Evolutionary conservation across 2,797 vertebrate genomes (phyloP).

Genomic region (Salarias fasciatus): DNA sequence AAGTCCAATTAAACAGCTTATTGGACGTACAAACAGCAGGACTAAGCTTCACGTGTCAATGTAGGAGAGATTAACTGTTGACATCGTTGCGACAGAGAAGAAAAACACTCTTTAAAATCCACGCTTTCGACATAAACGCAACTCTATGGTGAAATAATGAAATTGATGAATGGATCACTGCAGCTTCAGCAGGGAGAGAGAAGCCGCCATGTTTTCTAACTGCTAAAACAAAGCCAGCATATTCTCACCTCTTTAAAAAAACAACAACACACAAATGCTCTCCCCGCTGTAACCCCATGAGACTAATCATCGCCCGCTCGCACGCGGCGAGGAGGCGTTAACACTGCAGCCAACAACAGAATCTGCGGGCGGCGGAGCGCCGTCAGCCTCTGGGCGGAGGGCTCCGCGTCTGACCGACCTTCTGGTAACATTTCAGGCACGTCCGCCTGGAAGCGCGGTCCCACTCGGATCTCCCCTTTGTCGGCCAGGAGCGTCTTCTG

Average conservation of each 20-base stretch:
- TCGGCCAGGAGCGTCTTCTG: slow-evolving; percentile 96
- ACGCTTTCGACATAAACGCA: no score
- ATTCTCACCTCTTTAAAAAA: not conserved
- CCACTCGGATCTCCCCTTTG: slow-evolving; percentile 97
- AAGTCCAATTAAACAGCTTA: no score
- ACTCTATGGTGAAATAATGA: no score
- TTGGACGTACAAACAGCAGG: no score
- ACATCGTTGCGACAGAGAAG: no score
- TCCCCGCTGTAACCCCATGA: not conserved
- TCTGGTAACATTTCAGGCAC: slow-evolving; percentile 96
- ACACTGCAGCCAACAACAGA: not conserved
- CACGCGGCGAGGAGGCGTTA: not conserved
- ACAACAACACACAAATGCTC: not conserved
- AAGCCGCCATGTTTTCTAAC: not conserved
- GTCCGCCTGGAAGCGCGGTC: slow-evolving; percentile 96
- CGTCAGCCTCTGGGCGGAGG: no score
- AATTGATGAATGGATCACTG: not conserved
- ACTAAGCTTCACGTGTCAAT: no score
- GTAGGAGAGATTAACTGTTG: no score
- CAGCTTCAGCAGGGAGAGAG: not conserved
- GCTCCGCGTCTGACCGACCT: slow-evolving; percentile 83
- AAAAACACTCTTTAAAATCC: no score
- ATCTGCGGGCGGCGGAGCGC: no score
- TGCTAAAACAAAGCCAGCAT: not conserved
- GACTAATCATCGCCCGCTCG: not conserved